A percentile compares a stretch with the other conserved stretches of the same genome.
phyloP scores from a whole-genome alignment of 2,888 invertebrate genomes.

The Oithona nana region DNA sequence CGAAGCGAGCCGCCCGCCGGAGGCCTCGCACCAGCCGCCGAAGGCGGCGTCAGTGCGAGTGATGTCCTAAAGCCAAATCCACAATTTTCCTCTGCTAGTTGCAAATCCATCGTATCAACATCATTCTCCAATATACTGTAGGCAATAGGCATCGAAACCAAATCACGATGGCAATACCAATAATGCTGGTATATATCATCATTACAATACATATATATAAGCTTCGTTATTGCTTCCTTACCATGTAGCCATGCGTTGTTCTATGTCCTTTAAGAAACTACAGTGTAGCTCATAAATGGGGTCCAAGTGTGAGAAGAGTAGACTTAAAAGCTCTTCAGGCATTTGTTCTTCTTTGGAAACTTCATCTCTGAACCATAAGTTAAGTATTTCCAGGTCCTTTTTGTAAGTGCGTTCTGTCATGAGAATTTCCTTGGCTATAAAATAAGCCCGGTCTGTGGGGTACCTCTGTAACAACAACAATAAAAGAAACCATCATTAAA shows the following conservation, averaged over 20 bases:
- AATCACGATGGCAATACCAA: too few relatives aligned
- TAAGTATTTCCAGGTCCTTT: conserved; percentile 76
- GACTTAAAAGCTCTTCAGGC: conserved; percentile 39
- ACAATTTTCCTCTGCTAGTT: too few relatives aligned
- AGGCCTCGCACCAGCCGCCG: too few relatives aligned
- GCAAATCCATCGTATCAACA: too few relatives aligned
- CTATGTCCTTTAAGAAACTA: conserved; percentile 53
- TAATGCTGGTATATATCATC: too few relatives aligned
- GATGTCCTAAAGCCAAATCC: too few relatives aligned
- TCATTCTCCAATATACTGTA: too few relatives aligned
- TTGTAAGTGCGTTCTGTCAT: conserved; percentile 92
- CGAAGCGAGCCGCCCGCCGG: too few relatives aligned
- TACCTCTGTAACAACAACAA: conserved; percentile 38
- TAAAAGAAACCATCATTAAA: too few relatives aligned
- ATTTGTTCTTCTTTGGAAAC: conserved; percentile 40
- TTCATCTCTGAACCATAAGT: conserved; percentile 59
- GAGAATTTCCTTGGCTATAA: conserved; percentile 72
- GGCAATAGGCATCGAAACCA: too few relatives aligned
- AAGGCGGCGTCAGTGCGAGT: too few relatives aligned
- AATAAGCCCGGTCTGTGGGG: conserved; percentile 52
- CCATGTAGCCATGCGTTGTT: conserved; percentile 51
- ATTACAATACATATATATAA: too few relatives aligned
- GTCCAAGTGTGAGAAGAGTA: conserved; percentile 40
- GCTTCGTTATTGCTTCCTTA: conserved; percentile 21
- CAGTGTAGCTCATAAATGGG: conserved; percentile 66